Conservation (phyloP, 2,113 vertebrate species). For the Pygathrix nemaeus region DNA sequence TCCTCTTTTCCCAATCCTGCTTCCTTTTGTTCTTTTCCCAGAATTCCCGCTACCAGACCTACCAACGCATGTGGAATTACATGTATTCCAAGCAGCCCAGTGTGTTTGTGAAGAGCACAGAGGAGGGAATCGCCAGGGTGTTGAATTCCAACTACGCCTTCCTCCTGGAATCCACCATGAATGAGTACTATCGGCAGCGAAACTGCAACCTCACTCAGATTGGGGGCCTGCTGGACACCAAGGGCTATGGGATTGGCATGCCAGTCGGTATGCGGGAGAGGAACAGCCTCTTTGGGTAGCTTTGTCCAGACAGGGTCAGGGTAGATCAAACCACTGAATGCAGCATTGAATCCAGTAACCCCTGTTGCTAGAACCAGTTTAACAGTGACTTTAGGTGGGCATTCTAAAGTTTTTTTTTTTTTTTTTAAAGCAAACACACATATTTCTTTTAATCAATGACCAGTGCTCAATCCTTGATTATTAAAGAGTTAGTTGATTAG, state of each 20-base stretch:
- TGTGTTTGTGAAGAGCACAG: slow-evolving; percentile 99
- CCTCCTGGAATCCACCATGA: slow-evolving; percentile 99
- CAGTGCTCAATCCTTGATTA: neutral
- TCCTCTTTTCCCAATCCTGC: neutral
- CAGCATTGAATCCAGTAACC: neutral
- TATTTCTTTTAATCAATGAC: neutral
- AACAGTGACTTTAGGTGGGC: neutral
- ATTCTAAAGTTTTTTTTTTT: neutral
- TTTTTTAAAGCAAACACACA: neutral
- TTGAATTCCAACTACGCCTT: slow-evolving; percentile 99
- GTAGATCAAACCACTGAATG: neutral
- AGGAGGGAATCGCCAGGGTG: slow-evolving; percentile 97
- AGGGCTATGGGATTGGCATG: slow-evolving; percentile 99
- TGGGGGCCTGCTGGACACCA: slow-evolving; percentile 98
- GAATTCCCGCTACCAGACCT: slow-evolving; percentile 99
- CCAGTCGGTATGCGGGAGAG: slow-evolving; percentile 91
- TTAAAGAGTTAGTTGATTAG: neutral
- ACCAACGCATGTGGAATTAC: slow-evolving; percentile 99
- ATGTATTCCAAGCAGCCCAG: slow-evolving; percentile 99
- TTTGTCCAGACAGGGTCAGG: slow-evolving; percentile 43
- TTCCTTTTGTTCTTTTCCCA: slow-evolving; percentile 71
- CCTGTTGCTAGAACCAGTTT: neutral
- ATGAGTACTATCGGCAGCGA: slow-evolving; percentile 97
- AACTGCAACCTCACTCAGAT: slow-evolving; percentile 99
- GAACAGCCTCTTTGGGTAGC: slow-evolving; percentile 39